Evolutionary conservation across 2,113 vertebrate species (phyloP), one percentile per base, ranked within the genome.

Genomic region (Tautogolabrus adspersus): DNA sequence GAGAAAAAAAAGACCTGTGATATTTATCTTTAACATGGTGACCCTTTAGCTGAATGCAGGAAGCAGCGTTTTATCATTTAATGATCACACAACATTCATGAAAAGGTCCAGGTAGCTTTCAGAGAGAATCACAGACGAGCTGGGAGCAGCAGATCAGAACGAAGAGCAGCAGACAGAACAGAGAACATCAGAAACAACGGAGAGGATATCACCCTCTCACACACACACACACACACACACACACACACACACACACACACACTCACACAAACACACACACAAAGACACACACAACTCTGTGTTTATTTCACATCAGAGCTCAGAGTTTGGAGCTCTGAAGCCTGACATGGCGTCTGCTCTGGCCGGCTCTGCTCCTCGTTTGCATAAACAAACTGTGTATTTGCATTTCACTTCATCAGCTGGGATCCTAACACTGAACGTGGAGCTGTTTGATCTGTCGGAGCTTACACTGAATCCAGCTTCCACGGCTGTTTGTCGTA

Each of bases 121-220:
- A 83, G 77, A 81, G 81, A 52, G 68, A 38, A 66, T 85, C 75
- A 79, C 59, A 80, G 57, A 85, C 79, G 46, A 78, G 65, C 71
- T 63, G 78, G 75, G 72, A 74, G 73, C 79, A 86, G 78, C 77
- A 75, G 85, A 72, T 78, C 73, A 30, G 60, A 75, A 85, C 85
- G 76, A 85, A 70, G 85, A 79, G 88, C 85, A 86, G 83, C 85
- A 77, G 75, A 85, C 78, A 70, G 64, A 82, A 88, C 76, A 82
- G 75, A 80, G 71, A 75, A 75, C 69, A 88, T 74, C 81, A 75
- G 71, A 75, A 59, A 83, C 79, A 81, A 82, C 81, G 72, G 62
- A 81, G 54, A 79, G 76, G 68, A 82, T 77, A 79, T 67, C 63
- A 83, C 76, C 69, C 72, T 26, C 67, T 74, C 84, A 72, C 16